Evolutionary conservation across 2,797 vertebrate species (phyloP).

Genomic region (Tapirus indicus): DNA sequence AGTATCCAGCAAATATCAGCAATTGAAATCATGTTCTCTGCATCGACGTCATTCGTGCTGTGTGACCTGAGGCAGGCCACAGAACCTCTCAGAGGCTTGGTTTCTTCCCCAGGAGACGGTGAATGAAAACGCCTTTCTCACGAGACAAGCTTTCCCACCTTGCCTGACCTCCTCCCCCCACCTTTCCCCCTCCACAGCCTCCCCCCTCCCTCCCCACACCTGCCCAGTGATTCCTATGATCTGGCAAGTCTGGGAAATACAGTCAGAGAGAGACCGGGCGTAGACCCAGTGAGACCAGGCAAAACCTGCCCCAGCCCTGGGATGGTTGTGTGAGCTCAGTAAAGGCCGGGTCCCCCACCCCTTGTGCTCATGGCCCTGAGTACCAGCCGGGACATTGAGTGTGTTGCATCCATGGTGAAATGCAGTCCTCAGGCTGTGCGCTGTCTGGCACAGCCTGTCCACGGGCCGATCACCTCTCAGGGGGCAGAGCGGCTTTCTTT

Average conservation of each 20-base stretch:
- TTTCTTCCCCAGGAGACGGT: background rate
- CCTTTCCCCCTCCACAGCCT: too few relatives aligned
- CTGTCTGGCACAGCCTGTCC: background rate
- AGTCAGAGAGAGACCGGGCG: background rate
- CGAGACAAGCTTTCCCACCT: background rate
- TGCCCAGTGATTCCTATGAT: accelerated
- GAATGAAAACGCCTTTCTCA: background rate
- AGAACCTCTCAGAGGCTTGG: too few relatives aligned
- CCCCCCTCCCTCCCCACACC: too few relatives aligned
- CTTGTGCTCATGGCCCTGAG: accelerated
- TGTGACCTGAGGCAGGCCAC: background rate
- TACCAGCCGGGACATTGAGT: background rate
- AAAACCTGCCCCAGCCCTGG: background rate
- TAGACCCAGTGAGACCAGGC: background rate
- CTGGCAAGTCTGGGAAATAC: background rate
- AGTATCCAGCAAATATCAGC: background rate
- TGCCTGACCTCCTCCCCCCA: accelerated
- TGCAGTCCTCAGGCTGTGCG: background rate
- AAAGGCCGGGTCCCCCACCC: background rate
- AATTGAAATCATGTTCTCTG: accelerated
- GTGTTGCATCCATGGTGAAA: background rate
- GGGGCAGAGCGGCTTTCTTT: background rate
- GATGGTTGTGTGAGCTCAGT: background rate
- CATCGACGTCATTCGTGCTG: background rate
- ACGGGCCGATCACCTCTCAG: background rate